phyloP scores from a whole-genome alignment of 2,113 vertebrate genomes.

The Ursus arctos region DNA sequence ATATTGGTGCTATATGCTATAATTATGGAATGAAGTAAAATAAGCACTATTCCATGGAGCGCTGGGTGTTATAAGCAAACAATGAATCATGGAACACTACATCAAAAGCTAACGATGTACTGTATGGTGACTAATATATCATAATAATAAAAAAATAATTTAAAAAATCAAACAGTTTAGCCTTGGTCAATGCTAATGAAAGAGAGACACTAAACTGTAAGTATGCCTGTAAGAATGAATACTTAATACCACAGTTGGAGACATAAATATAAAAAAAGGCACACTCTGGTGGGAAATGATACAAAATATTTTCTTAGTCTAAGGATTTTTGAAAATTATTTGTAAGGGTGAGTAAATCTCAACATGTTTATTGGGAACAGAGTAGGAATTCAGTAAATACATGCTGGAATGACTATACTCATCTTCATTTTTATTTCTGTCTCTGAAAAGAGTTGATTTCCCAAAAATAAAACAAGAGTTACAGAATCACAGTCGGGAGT shows the following conservation, averaged over 20 bases:
- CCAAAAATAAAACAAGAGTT: neutral
- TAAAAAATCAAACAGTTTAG: neutral
- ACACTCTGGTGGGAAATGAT: neutral
- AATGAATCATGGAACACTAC: no score
- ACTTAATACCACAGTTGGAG: neutral
- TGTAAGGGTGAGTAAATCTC: neutral
- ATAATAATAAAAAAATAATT: no score
- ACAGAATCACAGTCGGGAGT: neutral
- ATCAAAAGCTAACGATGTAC: no score
- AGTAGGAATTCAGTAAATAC: neutral
- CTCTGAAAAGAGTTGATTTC: neutral
- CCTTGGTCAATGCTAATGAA: neutral
- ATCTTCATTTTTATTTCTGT: conserved; percentile 15
- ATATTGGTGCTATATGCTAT: neutral
- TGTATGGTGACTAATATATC: no score
- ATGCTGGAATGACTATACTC: neutral
- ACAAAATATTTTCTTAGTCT: neutral
- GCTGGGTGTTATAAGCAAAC: no score
- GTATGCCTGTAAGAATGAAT: neutral
- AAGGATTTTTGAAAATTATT: neutral
- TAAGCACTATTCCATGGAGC: no score
- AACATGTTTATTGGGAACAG: neutral
- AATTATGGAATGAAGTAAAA: neutral
- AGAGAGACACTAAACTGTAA: neutral
- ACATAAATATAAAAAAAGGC: neutral